Evolutionary conservation across 2,797 vertebrate genomes (phyloP), one percentile per base, ranked within the genome.

Genomic region (Rhinatrema bivittatum): DNA sequence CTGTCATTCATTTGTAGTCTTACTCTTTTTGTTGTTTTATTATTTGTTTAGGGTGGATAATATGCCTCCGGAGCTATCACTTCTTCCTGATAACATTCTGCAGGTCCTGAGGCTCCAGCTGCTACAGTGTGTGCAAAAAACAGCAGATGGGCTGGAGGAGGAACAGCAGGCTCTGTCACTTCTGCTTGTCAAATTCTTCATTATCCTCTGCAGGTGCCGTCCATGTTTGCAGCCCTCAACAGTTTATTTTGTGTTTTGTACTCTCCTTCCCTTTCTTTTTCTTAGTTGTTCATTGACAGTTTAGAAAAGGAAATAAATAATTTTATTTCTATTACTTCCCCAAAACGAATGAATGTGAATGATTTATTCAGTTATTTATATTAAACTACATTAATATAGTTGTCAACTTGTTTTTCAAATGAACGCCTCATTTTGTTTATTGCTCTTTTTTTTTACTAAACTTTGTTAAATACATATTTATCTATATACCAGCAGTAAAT

Each of bases 81-180:
- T 98, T 56, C 89, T 99, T 42, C 94, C 93, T 14, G 94, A 98
- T 77, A 95, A 96, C 76, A 93, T 99, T 73, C 84, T 99, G 44
- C 94, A 96, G 72, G 93, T 99, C 48, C 60, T 97, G 53, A 86
- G 93, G 42, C 85, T 91, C 27, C 94, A 99, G 72, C 77, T 97
- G 53, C 72, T 97, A 11, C 90, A 97, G 29, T 98, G 94, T 32
- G 92, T 98, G 59, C 93, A 97, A 74, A 99, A 97, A 70, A 88
- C 89, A 35, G 90, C 93, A 2, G 91, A 93, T 18, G 94, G 94
- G 4, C 65, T 98, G 60, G 95, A 98, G 58, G 86, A 90, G 9
- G 89, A 94, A 52, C 95, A 98, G 47, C 95, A 97, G 54, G 73
- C 85, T 29, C 66, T 98, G 34, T 87, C 92, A 2, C 59, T 97